Base-by-base conservation (phyloP, 92 coral and sea anemone species). In the Epizoanthus ramosus region DNA sequence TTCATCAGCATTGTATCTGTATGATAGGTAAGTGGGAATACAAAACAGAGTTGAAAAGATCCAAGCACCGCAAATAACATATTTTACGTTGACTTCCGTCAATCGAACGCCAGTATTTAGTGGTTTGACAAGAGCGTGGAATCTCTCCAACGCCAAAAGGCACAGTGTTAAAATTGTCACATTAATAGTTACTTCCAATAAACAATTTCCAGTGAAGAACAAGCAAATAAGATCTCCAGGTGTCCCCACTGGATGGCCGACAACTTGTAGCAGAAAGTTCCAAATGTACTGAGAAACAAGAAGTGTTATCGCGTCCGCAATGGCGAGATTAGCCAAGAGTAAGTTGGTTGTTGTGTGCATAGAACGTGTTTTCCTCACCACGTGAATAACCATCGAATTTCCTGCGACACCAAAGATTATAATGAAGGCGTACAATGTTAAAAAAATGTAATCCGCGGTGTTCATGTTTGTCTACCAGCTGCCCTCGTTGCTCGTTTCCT, bases 281-380 rank as follows among this genome's bases (percentile, higher is more conserved):
- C 39, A 67, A 1, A 67, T 17, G 5, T n/a, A 37, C 45, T n/a
- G 72, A 9, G 12, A 67, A 13, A 18, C 8, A 12, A 67, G 35
- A 41, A 67, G 72, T 37, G 72, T 67, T n/a, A 33, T 17, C 9
- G 39, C 35, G 45, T 67, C 72, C 19, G 72, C 41, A 19, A 67
- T 41, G 17, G 72, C 72, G 21, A 67, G 72, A 25, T 67, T 67
- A 8, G 72, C 35, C 72, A 67, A 67, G 47, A 67, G 72, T 4
- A 28, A 33, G 72, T 67, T 67, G 17, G 50, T 67, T 3, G 72
- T n/a, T 24, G 72, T 67, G 18, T 67, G 72, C 72, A 67, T 67
- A 16, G 17, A 13, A 9, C 72, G 72, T 1, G 72, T 67, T 41
- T 9, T 28, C n/a, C 72, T 28, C 21, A 67, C 72, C 5, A 67